Evolutionary conservation across 2,113 vertebrate genomes (phyloP).

Genomic region (Indri indri): DNA sequence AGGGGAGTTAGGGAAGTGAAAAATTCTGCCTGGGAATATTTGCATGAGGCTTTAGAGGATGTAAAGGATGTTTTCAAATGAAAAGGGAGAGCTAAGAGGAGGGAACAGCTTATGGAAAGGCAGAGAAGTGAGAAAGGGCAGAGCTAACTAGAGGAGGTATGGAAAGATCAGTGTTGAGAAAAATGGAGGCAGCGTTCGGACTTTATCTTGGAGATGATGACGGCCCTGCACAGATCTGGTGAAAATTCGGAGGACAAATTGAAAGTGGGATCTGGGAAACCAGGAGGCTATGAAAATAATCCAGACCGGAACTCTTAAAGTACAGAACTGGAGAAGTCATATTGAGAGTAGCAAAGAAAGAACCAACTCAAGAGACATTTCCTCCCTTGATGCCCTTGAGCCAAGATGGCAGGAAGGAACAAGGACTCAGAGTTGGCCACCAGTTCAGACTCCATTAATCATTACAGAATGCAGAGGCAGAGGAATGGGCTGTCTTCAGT

Average conservation of each 20-base stretch:
- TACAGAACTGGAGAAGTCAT: neutral
- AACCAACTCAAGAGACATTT: neutral
- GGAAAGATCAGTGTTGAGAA: neutral
- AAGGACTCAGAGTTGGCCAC: neutral
- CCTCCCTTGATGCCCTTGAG: neutral
- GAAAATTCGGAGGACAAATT: neutral
- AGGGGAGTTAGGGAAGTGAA: neutral
- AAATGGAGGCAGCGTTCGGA: neutral
- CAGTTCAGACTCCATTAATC: neutral
- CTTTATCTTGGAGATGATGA: neutral
- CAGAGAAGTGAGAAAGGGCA: neutral
- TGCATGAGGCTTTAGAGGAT: neutral
- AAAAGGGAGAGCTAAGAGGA: neutral
- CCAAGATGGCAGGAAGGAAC: neutral
- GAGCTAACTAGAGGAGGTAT: neutral
- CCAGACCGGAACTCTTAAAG: neutral
- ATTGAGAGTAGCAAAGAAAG: neutral
- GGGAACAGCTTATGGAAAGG: neutral
- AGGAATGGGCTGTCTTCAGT: neutral
- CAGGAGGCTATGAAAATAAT: neutral
- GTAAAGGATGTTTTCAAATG: neutral
- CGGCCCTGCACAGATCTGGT: neutral
- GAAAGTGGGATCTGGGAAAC: neutral
- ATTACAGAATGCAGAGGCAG: neutral
- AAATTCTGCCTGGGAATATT: neutral